These are phyloP conservation scores for Octodonta nipae DNA, from an alignment of 2,888 invertebrate genomes.

Conservation along the genomic window DNA sequence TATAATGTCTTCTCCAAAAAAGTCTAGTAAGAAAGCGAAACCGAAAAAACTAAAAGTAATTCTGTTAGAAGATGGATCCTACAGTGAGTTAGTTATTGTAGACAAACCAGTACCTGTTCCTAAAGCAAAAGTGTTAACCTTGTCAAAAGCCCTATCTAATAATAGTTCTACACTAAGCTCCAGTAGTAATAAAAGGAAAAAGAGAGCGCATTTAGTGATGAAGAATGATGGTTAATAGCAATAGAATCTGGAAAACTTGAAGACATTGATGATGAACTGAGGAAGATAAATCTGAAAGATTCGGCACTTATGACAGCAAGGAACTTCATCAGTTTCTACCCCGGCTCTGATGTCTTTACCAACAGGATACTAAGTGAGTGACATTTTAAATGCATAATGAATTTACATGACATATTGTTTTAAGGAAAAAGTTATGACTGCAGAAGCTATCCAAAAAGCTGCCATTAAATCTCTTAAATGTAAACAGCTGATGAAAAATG, in stretches of 20 bases:
- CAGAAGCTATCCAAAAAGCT: constrained; percentile 84
- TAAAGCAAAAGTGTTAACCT: constrained; percentile 3
- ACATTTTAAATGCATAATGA: constrained; percentile 10
- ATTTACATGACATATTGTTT: constrained; percentile 23
- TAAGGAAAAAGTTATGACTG: constrained; percentile 73
- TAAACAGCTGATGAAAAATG: constrained; percentile 85
- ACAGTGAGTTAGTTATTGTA: constrained; percentile 19
- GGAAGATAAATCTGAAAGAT: constrained; percentile 82
- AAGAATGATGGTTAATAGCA: constrained; percentile 87
- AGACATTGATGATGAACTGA: constrained; percentile 83
- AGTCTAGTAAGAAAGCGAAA: constrained; percentile 13
- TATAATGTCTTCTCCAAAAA: constrained; percentile 12
- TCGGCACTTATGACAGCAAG: constrained; percentile 87
- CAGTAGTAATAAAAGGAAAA: constrained; percentile 53
- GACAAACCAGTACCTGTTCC: constrained; percentile 14
- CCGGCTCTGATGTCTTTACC: constrained; percentile 47
- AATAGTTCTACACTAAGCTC: constrained; percentile 4
- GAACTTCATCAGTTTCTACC: constrained; percentile 46
- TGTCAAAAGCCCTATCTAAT: constrained; percentile 4
- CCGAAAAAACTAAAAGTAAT: constrained; percentile 15
- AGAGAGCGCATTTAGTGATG: constrained; percentile 81
- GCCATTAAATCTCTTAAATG: constrained; percentile 80
- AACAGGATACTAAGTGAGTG: constrained; percentile 40
- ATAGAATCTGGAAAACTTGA: constrained; percentile 89
- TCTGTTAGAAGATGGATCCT: constrained; percentile 18